Conservation (phyloP, 2,888 invertebrate species). For the Melikaiella ostensackeni region DNA sequence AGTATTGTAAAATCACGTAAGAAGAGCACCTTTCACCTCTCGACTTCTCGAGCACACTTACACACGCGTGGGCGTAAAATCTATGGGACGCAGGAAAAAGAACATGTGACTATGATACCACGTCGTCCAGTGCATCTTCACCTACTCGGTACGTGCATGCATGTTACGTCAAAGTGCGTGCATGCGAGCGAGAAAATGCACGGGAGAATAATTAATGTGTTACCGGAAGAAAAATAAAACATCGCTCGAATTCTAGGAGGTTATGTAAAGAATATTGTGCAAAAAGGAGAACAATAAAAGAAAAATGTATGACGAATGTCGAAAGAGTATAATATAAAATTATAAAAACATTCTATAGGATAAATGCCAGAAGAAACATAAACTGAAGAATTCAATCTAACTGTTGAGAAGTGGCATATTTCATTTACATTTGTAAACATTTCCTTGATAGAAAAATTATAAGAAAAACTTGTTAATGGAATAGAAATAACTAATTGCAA, state of each 20-base stretch:
- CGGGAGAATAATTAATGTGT: slow-evolving; percentile 23
- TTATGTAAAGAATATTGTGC: slow-evolving; percentile 22
- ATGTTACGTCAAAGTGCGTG: slow-evolving; percentile 26
- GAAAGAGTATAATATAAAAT: slow-evolving; percentile 5
- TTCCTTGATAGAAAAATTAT: neutral
- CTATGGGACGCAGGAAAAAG: slow-evolving; percentile 24
- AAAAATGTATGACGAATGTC: slow-evolving; percentile 9
- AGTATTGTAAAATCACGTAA: slow-evolving; percentile 72
- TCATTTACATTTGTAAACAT: neutral
- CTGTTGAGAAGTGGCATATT: neutral
- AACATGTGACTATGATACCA: neutral
- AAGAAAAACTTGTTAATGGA: neutral
- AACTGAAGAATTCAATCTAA: neutral
- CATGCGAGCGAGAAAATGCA: slow-evolving; percentile 27
- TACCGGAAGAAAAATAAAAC: slow-evolving; percentile 36
- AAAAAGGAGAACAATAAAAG: slow-evolving; percentile 30
- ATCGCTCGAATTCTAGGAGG: slow-evolving; percentile 19
- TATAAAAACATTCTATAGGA: neutral
- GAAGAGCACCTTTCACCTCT: slow-evolving; percentile 74
- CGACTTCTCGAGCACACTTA: slow-evolving; percentile 44
- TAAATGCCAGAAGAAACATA: neutral
- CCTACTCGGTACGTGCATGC: neutral
- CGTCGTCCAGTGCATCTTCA: slow-evolving; percentile 18
- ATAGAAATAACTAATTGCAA: neutral
- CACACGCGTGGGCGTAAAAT: slow-evolving; percentile 13